Conservation (phyloP, 2,113 vertebrate species). For the Nanorana parkeri region DNA sequence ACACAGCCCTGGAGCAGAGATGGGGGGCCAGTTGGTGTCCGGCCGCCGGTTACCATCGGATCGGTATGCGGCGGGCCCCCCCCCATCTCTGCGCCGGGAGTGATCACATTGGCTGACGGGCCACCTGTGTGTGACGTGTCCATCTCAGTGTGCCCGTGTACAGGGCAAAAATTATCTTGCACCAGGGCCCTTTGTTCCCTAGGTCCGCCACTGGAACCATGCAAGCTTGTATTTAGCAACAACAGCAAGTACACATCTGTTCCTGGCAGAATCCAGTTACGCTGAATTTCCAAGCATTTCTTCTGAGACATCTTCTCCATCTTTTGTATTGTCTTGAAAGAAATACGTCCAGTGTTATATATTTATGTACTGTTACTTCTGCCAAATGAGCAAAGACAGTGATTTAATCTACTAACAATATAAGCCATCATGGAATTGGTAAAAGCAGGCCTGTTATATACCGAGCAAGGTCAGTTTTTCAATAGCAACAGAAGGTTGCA, state of each 20-base stretch:
- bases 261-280: constrained; percentile 17
- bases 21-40: too few relatives aligned
- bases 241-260: constrained; percentile 11
- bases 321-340: constrained; percentile 48
- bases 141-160: too few relatives aligned
- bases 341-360: constrained; percentile 49
- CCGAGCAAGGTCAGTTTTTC: constrained; percentile 50
- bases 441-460: constrained; percentile 25
- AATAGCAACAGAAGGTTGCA: constrained; percentile 35
- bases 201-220: neutral
- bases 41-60: too few relatives aligned
- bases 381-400: constrained; percentile 48
- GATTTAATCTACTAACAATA: constrained; percentile 52
- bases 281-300: constrained; percentile 10
- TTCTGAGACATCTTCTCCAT: neutral
- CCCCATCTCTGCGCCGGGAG: too few relatives aligned
- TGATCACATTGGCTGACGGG: too few relatives aligned
- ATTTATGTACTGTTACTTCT: constrained; percentile 43
- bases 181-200: too few relatives aligned
- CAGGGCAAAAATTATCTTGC: too few relatives aligned
- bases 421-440: constrained; percentile 50
- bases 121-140: too few relatives aligned
- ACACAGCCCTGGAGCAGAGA: too few relatives aligned
- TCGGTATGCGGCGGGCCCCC: too few relatives aligned
- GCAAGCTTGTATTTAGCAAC: constrained; percentile 13